Evolutionary conservation across 2,888 invertebrate species (phyloP).

Genomic region (Mesochorus sp.): DNA sequence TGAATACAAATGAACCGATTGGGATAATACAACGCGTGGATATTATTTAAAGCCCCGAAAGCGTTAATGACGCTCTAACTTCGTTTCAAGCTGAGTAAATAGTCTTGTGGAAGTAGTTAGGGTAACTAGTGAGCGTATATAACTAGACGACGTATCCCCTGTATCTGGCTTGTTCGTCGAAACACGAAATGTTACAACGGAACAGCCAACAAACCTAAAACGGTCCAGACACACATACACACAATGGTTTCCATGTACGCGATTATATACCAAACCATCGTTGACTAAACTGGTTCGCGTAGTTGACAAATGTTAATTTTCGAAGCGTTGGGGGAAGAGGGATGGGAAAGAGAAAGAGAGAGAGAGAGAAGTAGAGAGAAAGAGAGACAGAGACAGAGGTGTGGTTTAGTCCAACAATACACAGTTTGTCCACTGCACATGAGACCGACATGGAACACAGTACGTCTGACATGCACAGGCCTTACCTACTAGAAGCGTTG

Average conservation of each 20-base stretch:
- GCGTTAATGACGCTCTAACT: background rate
- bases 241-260: too few species aligned
- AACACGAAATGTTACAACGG: constrained; percentile 28
- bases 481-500: background rate
- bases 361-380: background rate
- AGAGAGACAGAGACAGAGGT: background rate
- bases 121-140: constrained; percentile 22
- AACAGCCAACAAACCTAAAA: constrained; percentile 35
- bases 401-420: constrained; percentile 7
- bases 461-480: constrained; percentile 1
- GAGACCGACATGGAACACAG: constrained; percentile 1
- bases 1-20: background rate
- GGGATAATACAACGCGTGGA: too few species aligned
- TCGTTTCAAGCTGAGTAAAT: constrained; percentile 17
- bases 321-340: constrained; percentile 19
- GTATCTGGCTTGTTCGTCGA: constrained; percentile 21
- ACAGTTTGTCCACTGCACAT: background rate
- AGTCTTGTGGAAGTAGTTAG: constrained; percentile 10
- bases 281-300: constrained; percentile 15
- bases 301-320: constrained; percentile 52
- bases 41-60: background rate
- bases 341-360: background rate
- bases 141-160: constrained; percentile 32
- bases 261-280: too few species aligned
- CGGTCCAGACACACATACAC: constrained; percentile 10